These are phyloP conservation scores for Lycophotia porphyrea DNA, from an alignment of 2,888 invertebrate species.

Conservation along the genomic window DNA sequence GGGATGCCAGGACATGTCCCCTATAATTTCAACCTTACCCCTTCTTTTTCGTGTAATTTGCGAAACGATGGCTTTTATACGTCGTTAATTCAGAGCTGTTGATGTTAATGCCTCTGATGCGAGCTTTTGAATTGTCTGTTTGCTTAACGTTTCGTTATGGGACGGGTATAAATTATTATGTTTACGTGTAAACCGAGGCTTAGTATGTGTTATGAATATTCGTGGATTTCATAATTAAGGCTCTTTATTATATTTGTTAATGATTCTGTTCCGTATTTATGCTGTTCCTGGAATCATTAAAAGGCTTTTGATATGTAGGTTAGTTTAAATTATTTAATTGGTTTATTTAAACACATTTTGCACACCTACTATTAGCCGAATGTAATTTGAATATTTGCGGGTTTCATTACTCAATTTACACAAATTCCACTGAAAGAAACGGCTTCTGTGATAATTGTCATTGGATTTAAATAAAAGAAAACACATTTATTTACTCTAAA, in stretches of 20 bases:
- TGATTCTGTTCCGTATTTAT: neutral
- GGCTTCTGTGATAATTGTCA: neutral
- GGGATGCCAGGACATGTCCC: slow-evolving; percentile 72
- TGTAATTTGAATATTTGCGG: neutral
- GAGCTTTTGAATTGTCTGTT: slow-evolving; percentile 58
- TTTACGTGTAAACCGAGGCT: slow-evolving; percentile 47
- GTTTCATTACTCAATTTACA: slow-evolving; percentile 2
- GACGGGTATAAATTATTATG: slow-evolving; percentile 44
- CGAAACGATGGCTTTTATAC: slow-evolving; percentile 70
- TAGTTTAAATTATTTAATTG: neutral
- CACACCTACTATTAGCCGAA: neutral
- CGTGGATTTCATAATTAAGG: slow-evolving; percentile 27
- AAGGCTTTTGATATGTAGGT: neutral
- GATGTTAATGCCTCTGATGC: slow-evolving; percentile 60
- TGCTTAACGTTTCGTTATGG: slow-evolving; percentile 51
- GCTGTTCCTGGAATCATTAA: neutral
- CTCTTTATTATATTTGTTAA: slow-evolving; percentile 11
- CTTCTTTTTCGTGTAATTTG: slow-evolving; percentile 70
- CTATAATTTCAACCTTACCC: slow-evolving; percentile 64
- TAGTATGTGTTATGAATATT: slow-evolving; percentile 43
- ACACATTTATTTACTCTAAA: slow-evolving; percentile 27
- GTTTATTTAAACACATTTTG: neutral
- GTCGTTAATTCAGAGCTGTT: slow-evolving; percentile 71
- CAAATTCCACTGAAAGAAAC: neutral
- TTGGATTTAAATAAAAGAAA: slow-evolving; percentile 9